Percentiles rank a stretch among this genome's conserved stretches.
phyloP scores from a whole-genome alignment of 2,888 invertebrate species.

The Cristatella mucedo region DNA sequence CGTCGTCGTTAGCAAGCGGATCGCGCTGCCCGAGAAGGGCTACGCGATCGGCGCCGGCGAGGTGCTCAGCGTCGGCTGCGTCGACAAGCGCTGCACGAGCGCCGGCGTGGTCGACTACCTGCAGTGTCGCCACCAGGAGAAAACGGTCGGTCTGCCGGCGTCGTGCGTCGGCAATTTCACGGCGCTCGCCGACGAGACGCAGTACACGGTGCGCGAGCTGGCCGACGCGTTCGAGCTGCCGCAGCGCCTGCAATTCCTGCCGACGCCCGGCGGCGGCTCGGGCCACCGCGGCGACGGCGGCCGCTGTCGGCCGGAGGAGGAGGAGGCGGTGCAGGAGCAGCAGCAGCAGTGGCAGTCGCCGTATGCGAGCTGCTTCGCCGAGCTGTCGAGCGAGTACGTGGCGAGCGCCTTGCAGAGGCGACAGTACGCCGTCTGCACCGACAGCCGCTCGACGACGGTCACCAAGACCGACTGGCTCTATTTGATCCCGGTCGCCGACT shows the following conservation, averaged over 20 bases:
- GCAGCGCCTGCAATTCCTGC: too few species aligned
- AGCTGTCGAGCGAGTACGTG: too few species aligned
- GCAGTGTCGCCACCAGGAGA: conserved; percentile 5
- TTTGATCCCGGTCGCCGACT: too few species aligned
- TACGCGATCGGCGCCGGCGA: conserved; percentile 1
- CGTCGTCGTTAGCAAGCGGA: neutral
- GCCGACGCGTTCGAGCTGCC: too few species aligned
- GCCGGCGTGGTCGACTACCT: conserved; percentile 6
- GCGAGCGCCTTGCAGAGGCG: conserved; percentile 1
- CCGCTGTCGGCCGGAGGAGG: too few species aligned
- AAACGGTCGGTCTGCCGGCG: conserved; percentile 1
- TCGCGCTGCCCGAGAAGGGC: conserved; percentile 2
- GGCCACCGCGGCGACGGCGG: too few species aligned
- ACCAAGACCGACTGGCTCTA: too few species aligned
- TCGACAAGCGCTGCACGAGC: conserved; percentile 5
- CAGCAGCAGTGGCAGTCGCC: too few species aligned
- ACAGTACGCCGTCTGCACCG: conserved; percentile 3
- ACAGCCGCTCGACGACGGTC: too few species aligned
- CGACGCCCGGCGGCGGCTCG: too few species aligned
- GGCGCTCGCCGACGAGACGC: neutral
- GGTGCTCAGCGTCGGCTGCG: neutral
- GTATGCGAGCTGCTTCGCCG: too few species aligned
- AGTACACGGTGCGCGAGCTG: conserved; percentile 1
- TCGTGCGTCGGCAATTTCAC: conserved; percentile 8
- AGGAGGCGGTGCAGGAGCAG: too few species aligned